Evolutionary conservation across 2,888 invertebrate species (phyloP), one percentile per base, ranked within the genome.

Genomic region (Stenichneumon culpator): DNA sequence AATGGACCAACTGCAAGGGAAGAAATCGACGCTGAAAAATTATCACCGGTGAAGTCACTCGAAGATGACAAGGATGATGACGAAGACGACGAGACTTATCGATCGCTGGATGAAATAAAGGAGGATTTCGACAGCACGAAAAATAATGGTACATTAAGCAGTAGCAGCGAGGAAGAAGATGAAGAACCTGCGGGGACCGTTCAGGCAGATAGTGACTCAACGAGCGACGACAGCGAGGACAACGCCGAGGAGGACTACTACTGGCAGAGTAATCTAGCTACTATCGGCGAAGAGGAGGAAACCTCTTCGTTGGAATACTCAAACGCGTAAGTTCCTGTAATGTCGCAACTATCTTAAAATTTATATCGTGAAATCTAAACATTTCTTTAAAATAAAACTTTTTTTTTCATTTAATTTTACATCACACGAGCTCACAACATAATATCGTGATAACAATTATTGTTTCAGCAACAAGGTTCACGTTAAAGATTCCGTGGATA

Each of bases 251-350:
- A 82, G 9, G 92, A 93, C 88, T 93, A 93, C 81, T 93, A 93
- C 69, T 93, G 93, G 93, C 93, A 93, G 70, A 93, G 92, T 73
- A 93, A 93, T 86, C 94, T 97, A 70, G 96, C 96, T 70, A 97
- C 97, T 32, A 97, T 97, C 87, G 96, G 96, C 22, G 97, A 97
- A 93, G 95, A 96, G 87, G 96, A 96, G 89, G 96, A 96, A 84
- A 92, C 87, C 6, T 91, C 92, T 69, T 93, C 93, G 25, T 88
- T 93, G 87, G 93, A 93, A 87, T 93, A 93, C 79, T 86, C 88
- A 16, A 89, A 84, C 60, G 89, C 89, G 93, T 93, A 86, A 89
- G 93, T 92, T 70, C 72, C n/a, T 7, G 47, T 3, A 44, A 22
- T 19, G 16, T 28, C 60, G 7, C 52, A 11, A 67, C 7, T 47